Percentiles rank a stretch among this genome's conserved stretches.
Evolutionary conservation across 2,113 vertebrate species (phyloP).

Genomic region (Morone saxatilis): DNA sequence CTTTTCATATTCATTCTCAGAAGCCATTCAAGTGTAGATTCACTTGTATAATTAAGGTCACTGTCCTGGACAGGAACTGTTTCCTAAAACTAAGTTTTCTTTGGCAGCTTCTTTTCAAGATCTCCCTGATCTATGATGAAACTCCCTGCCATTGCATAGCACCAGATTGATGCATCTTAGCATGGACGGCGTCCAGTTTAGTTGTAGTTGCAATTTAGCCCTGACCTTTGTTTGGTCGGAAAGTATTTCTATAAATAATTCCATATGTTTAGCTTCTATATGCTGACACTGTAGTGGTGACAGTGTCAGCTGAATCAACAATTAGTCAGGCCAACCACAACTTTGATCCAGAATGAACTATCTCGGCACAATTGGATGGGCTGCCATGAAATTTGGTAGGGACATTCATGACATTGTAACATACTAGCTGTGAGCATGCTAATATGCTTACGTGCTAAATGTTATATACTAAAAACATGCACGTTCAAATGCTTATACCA

Average conservation of each 20-base stretch:
- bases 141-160: neutral
- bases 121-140: neutral
- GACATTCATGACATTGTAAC: neutral
- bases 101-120: neutral
- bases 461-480: neutral
- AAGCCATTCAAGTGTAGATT: conserved; percentile 41
- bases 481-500: neutral
- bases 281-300: neutral
- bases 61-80: conserved; percentile 14
- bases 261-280: conserved; percentile 2
- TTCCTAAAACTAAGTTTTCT: neutral
- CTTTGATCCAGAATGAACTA: conserved; percentile 1
- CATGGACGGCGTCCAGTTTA: neutral
- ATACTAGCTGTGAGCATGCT: neutral
- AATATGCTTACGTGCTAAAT: neutral
- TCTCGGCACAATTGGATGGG: neutral
- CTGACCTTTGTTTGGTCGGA: neutral
- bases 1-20: conserved; percentile 49
- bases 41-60: conserved; percentile 23
- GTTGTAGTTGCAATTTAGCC: too few relatives aligned
- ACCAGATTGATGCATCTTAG: neutral
- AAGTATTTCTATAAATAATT: conserved; percentile 30
- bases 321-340: neutral
- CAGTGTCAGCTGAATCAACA: conserved; percentile 1
- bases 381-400: neutral